Evolutionary conservation across 1,140 invertebrate genomes (phyloP).

Genomic region (Archivesica marissinica): DNA sequence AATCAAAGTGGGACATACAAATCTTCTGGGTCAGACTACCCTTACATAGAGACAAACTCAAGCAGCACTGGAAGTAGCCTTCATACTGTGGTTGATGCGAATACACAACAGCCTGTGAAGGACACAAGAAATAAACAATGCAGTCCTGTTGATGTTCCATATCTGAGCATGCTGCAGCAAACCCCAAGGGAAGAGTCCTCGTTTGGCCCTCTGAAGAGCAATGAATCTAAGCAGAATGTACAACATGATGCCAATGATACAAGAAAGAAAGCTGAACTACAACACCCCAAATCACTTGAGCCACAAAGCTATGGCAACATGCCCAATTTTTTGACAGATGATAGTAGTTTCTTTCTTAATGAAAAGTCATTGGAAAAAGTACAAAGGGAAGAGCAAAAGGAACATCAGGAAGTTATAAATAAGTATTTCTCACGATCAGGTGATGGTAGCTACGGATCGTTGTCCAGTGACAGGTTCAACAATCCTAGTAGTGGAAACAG

Average conservation of each 20-base stretch:
- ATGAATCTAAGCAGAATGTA: neutral
- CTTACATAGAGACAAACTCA: too few species aligned
- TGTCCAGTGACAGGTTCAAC: too few species aligned
- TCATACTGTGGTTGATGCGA: neutral
- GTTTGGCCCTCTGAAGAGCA: neutral
- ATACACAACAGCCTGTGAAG: neutral
- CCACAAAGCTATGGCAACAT: constrained; percentile 9
- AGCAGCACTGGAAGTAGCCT: neutral
- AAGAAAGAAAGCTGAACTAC: neutral
- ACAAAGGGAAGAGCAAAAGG: constrained; percentile 2
- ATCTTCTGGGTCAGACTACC: too few species aligned
- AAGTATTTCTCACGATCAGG: neutral
- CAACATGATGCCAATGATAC: neutral
- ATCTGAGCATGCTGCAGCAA: neutral
- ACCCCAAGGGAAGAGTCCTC: neutral
- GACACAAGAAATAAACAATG: neutral
- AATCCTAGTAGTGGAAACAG: too few species aligned
- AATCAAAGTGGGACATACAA: too few species aligned
- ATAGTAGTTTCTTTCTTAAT: neutral
- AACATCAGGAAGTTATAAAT: neutral
- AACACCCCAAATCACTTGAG: neutral
- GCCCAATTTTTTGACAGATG: constrained; percentile 17
- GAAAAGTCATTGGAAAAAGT: neutral
- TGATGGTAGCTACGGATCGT: constrained; percentile 3
- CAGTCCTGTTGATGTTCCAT: neutral